Base-by-base conservation (phyloP, 2,888 invertebrate species). In the Limnephilus marmoratus region DNA sequence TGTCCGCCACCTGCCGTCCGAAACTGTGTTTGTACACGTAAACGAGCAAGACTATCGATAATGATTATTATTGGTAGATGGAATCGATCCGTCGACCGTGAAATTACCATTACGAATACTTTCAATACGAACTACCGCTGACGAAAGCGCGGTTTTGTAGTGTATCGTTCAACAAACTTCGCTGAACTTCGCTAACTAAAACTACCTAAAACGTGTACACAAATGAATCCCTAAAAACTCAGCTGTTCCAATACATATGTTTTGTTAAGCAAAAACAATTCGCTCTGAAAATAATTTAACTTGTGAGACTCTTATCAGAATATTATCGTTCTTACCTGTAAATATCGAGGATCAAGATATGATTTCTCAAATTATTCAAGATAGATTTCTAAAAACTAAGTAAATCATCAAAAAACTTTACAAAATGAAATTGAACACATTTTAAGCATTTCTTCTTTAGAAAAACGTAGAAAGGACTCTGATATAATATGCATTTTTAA, bases 1-100 rank as follows among this genome's bases (percentile, higher is more conserved):
- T 34, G 83, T 7, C 68, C 34, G 24, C 83, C 83, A 83, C 83
- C 83, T 83, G 83, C 83, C 83, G 24, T 37, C 83, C 9, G 83
- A 83, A 83, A 68, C 34, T 41, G 83, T 83, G 83, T 83, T 83
- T 83, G 83, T 83, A 68, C 83, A 83, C 34, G 34, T 83, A 83
- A 83, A 83, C n/a, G 68, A 68, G 68, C 68, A 68, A 68, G 68
- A 68, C 37, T 83, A 24, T 83, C 83, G 37, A 83, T 83, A 34
- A 83, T 83, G 24, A 9, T 83, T 37, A 83, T 83, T 34, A 41
- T 83, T 24, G 83, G 37, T 37, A 24, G 37, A 83, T 37, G 83
- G 11, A 34, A 34, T 83, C 37, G 37, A 37, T 37, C 34, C 34
- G 83, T 37, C 34, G 83, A 83, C 83, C 83, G 83, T 83, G 83